phyloP scores from a whole-genome alignment of 1,140 invertebrate species.

The Tachypleus tridentatus region DNA sequence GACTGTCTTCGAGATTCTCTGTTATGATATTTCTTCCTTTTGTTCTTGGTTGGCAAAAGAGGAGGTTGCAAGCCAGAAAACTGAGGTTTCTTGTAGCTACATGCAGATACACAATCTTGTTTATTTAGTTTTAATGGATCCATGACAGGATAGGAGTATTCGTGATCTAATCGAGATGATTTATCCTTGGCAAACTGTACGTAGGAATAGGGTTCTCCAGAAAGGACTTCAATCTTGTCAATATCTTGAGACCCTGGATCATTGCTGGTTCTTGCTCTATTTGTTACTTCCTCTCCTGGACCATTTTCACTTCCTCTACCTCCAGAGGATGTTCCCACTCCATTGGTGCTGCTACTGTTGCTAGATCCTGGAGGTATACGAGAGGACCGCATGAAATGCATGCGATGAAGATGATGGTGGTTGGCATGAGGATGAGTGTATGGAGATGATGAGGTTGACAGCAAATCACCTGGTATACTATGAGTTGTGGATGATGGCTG shows the following conservation, averaged over 20 bases:
- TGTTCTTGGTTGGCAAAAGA: constrained; percentile 53
- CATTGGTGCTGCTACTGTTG: constrained; percentile 8
- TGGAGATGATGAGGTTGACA: constrained; percentile 29
- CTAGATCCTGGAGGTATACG: constrained; percentile 1
- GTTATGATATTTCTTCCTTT: constrained; percentile 31
- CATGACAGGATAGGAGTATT: constrained; percentile 67
- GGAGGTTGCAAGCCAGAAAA: constrained; percentile 19
- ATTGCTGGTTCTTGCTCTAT: constrained; percentile 15
- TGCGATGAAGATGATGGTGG: constrained; percentile 38
- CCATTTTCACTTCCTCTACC: background rate
- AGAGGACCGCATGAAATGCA: constrained; percentile 35
- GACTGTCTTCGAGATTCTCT: constrained; percentile 8
- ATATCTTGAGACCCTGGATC: constrained; percentile 10
- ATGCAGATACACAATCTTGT: constrained; percentile 36
- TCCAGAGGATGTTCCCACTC: background rate
- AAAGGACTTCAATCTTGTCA: constrained; percentile 18
- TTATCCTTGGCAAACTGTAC: constrained; percentile 57
- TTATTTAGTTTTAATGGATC: constrained; percentile 34
- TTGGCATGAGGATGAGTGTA: constrained; percentile 27
- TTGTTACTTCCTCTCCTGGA: constrained; percentile 9
- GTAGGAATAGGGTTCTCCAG: constrained; percentile 58
- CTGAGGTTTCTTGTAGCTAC: constrained; percentile 46
- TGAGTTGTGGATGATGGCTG: constrained; percentile 16
- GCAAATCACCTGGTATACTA: constrained; percentile 24
- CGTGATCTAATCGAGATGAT: constrained; percentile 47